These are phyloP conservation scores for Dolomedes plantarius DNA, from an alignment of 2,888 invertebrate genomes.

Conservation along the genomic window DNA sequence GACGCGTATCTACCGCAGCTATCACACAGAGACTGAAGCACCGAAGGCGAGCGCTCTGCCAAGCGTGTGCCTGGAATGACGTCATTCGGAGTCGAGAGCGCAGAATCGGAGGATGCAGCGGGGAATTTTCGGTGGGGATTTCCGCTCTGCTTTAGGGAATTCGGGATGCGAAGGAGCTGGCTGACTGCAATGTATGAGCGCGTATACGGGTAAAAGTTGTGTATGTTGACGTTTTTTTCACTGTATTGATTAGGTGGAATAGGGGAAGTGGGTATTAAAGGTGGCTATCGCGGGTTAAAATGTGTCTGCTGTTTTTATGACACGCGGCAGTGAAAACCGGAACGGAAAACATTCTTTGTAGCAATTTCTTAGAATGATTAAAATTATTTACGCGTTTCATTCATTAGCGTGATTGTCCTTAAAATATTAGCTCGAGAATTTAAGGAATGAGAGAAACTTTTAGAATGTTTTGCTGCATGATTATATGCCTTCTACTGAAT, in stretches of 20 bases:
- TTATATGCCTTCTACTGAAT: too few relatives aligned
- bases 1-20: neutral
- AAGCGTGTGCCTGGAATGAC: slow-evolving; percentile 26
- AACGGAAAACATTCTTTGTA: neutral
- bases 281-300: neutral
- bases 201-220: neutral
- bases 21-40: neutral
- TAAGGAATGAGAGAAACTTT: too few relatives aligned
- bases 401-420: too few relatives aligned
- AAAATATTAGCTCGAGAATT: too few relatives aligned
- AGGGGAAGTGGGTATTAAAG: slow-evolving; percentile 6
- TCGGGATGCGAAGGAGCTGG: neutral
- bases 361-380: too few relatives aligned
- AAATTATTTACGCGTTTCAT: too few relatives aligned
- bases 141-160: slow-evolving; percentile 21
- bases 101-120: slow-evolving; percentile 27
- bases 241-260: slow-evolving; percentile 29
- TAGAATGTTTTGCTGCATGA: too few relatives aligned
- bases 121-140: slow-evolving; percentile 29
- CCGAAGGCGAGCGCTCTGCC: neutral
- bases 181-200: neutral
- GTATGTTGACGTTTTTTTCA: slow-evolving; percentile 23
- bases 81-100: slow-evolving; percentile 10
- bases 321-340: neutral
- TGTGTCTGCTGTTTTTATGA: neutral